Evolutionary conservation across 2,888 invertebrate species (phyloP).

Genomic region (Prenolepis imparis): DNA sequence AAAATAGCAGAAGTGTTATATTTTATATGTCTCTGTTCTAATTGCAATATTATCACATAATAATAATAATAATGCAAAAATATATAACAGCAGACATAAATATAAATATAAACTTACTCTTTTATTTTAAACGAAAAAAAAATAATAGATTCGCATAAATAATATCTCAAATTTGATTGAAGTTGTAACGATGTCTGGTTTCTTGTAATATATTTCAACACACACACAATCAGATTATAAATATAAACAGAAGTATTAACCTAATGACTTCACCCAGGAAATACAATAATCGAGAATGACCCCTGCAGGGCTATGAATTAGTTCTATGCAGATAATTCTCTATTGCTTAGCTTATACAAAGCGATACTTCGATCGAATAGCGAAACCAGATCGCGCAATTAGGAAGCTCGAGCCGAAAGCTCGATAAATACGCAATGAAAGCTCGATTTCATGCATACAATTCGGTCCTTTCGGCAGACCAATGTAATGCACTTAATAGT

Average conservation of each 20-base stretch:
- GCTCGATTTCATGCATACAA: slow-evolving; percentile 37
- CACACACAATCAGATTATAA: slow-evolving; percentile 14
- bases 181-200: neutral
- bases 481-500: slow-evolving; percentile 20
- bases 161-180: slow-evolving; percentile 7
- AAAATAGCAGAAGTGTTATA: neutral
- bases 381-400: slow-evolving; percentile 63
- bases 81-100: neutral
- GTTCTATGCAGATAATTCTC: slow-evolving; percentile 79
- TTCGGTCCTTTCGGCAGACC: slow-evolving; percentile 3
- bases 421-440: slow-evolving; percentile 31
- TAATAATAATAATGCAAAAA: slow-evolving; percentile 23
- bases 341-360: slow-evolving; percentile 79
- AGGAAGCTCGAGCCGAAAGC: slow-evolving; percentile 56
- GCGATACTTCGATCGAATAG: slow-evolving; percentile 74
- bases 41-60: neutral
- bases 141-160: neutral
- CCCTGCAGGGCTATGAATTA: slow-evolving; percentile 74
- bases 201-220: neutral
- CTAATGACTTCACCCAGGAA: slow-evolving; percentile 69
- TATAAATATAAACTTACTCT: neutral
- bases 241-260: slow-evolving; percentile 66
- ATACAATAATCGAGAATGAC: slow-evolving; percentile 71
- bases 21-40: neutral
- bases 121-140: neutral